Evolutionary conservation across 2,113 vertebrate genomes (phyloP), one percentile per base, ranked within the genome.

Genomic region (Campylomormyrus tamandua): DNA sequence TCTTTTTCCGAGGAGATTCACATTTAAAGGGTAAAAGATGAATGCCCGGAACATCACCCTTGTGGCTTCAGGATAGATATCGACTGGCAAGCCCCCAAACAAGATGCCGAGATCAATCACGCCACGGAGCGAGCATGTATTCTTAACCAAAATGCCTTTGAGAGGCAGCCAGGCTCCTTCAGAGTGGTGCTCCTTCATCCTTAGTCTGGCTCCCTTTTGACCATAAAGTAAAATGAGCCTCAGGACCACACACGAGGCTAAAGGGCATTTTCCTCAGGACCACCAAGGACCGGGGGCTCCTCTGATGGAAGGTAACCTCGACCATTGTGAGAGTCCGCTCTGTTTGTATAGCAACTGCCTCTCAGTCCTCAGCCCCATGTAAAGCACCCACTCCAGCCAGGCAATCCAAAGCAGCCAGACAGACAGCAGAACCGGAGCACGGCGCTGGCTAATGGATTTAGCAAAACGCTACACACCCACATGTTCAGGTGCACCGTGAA

Each of bases 201-300:
- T 80, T 62, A n/a, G 56, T 62, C 10, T 19, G 15, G 17, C 35
- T 80, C 15, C 74, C 35, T 80, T 39, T 42, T 80, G 35, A 80
- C 35, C 35, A 7, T 80, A 35, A 35, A 42, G 83, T n/a, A 48
- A 48, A 48, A 84, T 3, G 8, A 48, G 45, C 27, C 24, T 87
- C 50, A 50, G 88, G 21, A 35, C 62, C 39, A 31, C 5, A 45
- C 50, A 42, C 11, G 83, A 13, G 89, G 66, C 87, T 90, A 89
- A 90, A 87, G 89, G 89, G 90, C 35, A 1, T 84, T 58, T 83
- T 52, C 85, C 89, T 70, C 42, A 48, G 77, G 74, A 46, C 31
- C 35, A 42, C 31, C 39, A 21, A 15, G 24, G 87, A 89, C 90
- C 89, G 87, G 90, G 87, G 39, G 21, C n/a, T 8, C 80, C 45